Evolutionary conservation across 2,797 vertebrate species (phyloP).

Genomic region (Hybognathus amarus): DNA sequence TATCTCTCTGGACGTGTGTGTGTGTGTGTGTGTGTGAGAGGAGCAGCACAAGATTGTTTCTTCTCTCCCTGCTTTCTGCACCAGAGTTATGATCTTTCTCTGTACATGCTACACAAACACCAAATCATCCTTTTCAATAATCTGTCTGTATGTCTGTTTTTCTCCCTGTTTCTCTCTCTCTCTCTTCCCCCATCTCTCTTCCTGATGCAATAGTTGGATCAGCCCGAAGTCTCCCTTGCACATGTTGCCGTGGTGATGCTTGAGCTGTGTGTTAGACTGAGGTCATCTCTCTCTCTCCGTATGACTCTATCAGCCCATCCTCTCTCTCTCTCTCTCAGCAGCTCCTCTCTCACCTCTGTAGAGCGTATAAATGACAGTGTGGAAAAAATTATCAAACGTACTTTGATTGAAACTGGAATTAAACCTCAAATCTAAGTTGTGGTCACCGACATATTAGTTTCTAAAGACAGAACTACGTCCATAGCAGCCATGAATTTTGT

Average conservation of each 20-base stretch:
- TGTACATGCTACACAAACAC: conserved; percentile 28
- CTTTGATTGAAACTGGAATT: background rate
- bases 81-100: conserved; percentile 17
- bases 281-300: conserved; percentile 58
- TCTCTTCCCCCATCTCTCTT: background rate
- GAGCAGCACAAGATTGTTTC: conserved; percentile 21
- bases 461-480: background rate
- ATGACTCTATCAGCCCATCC: conserved; percentile 37
- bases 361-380: conserved; percentile 2
- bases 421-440: background rate
- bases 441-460: background rate
- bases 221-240: conserved; percentile 57
- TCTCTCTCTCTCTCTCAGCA: conserved; percentile 27
- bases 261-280: conserved; percentile 58
- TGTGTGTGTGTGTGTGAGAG: background rate
- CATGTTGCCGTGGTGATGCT: conserved; percentile 64
- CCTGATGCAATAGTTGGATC: conserved; percentile 66
- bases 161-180: background rate
- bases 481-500: background rate
- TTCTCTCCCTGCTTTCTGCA: conserved; percentile 27
- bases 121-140: conserved; percentile 21
- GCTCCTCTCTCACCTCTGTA: conserved; percentile 8
- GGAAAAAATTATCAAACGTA: background rate
- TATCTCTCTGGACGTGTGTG: background rate
- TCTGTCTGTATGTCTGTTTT: conserved; percentile 29